Evolutionary conservation across 2,797 vertebrate species (phyloP), one percentile per base, ranked within the genome.

Genomic region (Platalea minor): DNA sequence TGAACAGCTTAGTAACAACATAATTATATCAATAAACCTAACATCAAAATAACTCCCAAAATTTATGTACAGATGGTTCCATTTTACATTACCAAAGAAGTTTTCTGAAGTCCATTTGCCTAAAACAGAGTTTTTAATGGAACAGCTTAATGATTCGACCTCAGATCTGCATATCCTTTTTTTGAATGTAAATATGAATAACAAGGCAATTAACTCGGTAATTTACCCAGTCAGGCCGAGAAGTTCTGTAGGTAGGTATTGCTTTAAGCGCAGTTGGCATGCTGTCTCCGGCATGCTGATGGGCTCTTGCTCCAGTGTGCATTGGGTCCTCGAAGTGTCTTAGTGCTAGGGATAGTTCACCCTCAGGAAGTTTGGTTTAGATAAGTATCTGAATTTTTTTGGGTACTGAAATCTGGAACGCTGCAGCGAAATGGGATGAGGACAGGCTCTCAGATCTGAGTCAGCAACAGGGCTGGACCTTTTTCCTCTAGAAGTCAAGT

Each of bases 291-390:
- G 41, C 33, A 35, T 0, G 0, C n/a, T 74, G 75, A 73, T 67
- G 67, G 67, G 59, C 76, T 88, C 64, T 84, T 65, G 81, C 74
- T 91, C 78, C 78, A 92, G 74, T 4, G 5, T 45, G 4, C 50
- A 41, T 93, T 3, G 0, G 50, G 54, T 54, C 61, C 91, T 92
- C 51, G 1, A 33, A 91, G 41, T 64, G 31, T 26, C 86, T 81
- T 41, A n/a, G 64, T 24, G 2, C 60, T 74, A 37, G 45, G 78
- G 86, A 85, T 80, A 88, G 56, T 72, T 92, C 84, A 65, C 77
- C 92, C 92, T 91, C 93, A 48, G 92, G 95, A 97, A 94, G 80
- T 92, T 93, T 89, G 53, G 74, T 89, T 95, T 85, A 95, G 90
- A 92, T 94, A 92, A 91, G 37, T 61, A 94, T 94, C 90, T 85